These are phyloP conservation scores for Noctilio leporinus DNA, from an alignment of 2,113 vertebrate genomes.

Conservation along the genomic window DNA sequence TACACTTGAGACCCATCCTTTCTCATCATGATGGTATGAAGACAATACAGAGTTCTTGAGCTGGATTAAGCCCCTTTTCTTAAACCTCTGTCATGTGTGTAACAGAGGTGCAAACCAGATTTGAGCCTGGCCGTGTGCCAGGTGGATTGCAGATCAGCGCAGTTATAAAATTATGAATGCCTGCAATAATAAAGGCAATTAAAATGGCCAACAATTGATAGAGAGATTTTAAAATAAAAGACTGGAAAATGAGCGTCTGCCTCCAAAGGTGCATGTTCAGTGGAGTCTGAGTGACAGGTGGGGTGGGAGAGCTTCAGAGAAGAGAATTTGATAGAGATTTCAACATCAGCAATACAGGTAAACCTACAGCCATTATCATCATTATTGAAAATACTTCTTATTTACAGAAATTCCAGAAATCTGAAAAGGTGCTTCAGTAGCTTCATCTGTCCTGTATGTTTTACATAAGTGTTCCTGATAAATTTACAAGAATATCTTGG, in stretches of 20 bases:
- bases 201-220: neutral
- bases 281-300: neutral
- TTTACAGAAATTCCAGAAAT: neutral
- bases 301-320: neutral
- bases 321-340: neutral
- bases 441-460: neutral
- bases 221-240: neutral
- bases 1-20: neutral
- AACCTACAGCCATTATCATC: neutral
- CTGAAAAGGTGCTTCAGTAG: neutral
- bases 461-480: neutral
- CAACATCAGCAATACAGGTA: neutral
- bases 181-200: neutral
- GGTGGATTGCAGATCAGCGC: neutral
- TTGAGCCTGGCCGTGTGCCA: neutral
- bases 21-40: neutral
- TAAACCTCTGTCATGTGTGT: neutral
- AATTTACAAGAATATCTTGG: neutral
- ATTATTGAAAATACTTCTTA: neutral
- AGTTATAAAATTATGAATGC: neutral
- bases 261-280: neutral
- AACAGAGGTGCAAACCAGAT: neutral
- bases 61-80: neutral
- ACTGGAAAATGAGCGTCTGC: neutral
- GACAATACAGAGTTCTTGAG: neutral